phyloP scores from a whole-genome alignment of 2,113 vertebrate species.

The Tichodroma muraria region DNA sequence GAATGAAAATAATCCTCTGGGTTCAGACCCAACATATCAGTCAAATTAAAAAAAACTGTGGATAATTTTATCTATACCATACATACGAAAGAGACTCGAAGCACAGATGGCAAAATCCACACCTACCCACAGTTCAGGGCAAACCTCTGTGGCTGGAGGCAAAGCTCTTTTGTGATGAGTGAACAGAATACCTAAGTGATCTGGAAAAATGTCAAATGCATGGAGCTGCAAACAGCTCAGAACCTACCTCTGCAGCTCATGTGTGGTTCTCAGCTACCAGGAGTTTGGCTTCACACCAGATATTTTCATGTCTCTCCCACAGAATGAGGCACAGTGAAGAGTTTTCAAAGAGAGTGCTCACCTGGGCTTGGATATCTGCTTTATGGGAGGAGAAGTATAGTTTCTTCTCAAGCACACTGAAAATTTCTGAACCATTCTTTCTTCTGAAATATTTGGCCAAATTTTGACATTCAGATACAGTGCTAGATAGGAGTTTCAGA shows the following conservation, averaged over 20 bases:
- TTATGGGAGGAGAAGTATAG: not conserved
- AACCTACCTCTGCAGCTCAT: not conserved
- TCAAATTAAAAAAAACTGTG: not conserved
- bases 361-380: not conserved
- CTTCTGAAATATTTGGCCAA: not conserved
- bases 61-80: conserved; percentile 37
- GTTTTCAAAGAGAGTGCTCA: not conserved
- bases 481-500: not conserved
- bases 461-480: not conserved
- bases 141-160: conserved; percentile 42
- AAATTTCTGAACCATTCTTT: not conserved
- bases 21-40: conserved; percentile 46
- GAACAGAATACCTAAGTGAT: not conserved
- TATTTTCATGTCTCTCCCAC: not conserved
- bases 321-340: not conserved
- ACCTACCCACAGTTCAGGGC: conserved; percentile 47
- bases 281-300: not conserved
- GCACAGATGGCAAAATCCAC: conserved; percentile 52
- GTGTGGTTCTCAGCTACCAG: not conserved
- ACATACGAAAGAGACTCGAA: not conserved
- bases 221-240: not conserved
- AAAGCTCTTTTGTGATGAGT: conserved; percentile 12
- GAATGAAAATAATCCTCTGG: conserved; percentile 48
- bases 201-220: not conserved
- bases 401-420: not conserved